A percentile compares a stretch with the other conserved stretches of the same genome.
phyloP scores from a whole-genome alignment of 2,797 vertebrate genomes.

The Catharus ustulatus region DNA sequence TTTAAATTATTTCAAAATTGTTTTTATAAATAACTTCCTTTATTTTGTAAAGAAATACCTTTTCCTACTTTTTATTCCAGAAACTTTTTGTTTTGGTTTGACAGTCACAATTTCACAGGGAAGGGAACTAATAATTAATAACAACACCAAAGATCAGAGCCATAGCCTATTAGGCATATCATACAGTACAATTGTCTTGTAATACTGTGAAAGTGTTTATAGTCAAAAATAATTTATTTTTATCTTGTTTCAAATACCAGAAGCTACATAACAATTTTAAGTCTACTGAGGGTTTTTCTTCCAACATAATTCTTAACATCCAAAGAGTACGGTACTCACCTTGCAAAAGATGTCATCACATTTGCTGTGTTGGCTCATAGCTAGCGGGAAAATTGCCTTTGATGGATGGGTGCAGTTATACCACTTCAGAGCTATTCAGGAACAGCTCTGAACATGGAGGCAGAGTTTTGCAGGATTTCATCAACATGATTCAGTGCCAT shows the following conservation, averaged over 20 bases:
- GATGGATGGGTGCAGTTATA: neutral
- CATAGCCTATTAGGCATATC: neutral
- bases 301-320: neutral
- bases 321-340: neutral
- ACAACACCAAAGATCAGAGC: neutral
- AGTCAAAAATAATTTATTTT: neutral
- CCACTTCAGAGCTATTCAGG: neutral
- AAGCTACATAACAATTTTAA: neutral
- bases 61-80: neutral
- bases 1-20: neutral
- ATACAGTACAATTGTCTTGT: neutral
- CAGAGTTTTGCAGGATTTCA: neutral
- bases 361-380: neutral
- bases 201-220: neutral
- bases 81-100: neutral
- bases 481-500: neutral
- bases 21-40: neutral
- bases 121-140: neutral
- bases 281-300: neutral
- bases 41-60: neutral
- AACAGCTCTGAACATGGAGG: neutral
- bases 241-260: neutral
- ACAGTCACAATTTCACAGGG: neutral
- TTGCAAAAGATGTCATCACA: neutral
- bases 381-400: neutral